Evolutionary conservation across 30 jellyfish, hydroid and myxozoan genomes (phyloP).

Genomic region (Catostylus mosaicus): DNA sequence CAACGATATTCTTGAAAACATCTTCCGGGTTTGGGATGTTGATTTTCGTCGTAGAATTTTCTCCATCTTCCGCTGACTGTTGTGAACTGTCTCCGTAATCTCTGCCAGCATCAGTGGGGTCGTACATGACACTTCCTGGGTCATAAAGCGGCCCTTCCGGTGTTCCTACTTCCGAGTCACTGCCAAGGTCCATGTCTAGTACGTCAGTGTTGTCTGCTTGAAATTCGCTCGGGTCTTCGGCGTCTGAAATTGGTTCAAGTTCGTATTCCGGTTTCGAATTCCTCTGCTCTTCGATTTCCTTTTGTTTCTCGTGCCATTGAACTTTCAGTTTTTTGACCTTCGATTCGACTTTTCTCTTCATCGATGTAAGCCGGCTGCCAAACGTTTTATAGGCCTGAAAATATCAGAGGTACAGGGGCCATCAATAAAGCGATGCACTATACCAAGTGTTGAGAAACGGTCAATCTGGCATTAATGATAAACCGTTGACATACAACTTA

Average conservation of each 20-base stretch:
- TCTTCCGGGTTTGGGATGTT: conserved; percentile 63
- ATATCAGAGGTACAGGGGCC: too few relatives aligned
- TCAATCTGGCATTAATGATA: too few relatives aligned
- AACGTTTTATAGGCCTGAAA: conserved; percentile 91
- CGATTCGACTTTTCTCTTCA: conserved; percentile 86
- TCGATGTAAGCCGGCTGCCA: conserved; percentile 85
- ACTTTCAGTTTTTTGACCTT: conserved; percentile 61
- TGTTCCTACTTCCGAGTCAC: conserved; percentile 70
- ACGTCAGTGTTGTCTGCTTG: conserved; percentile 63
- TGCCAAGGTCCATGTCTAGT: conserved; percentile 76
- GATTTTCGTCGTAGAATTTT: conserved; percentile 7
- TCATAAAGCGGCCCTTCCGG: conserved; percentile 77
- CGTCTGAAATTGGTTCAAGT: conserved; percentile 51
- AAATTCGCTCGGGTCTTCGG: conserved; percentile 60
- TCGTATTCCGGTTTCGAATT: conserved; percentile 51
- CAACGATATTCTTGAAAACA: conserved; percentile 45
- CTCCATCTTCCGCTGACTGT: conserved; percentile 30
- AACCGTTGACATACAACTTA: too few relatives aligned
- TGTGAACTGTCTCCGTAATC: conserved; percentile 26
- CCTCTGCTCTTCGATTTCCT: conserved; percentile 53
- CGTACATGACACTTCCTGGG: conserved; percentile 65
- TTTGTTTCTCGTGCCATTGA: conserved; percentile 54
- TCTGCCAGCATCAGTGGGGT: conserved; percentile 48
- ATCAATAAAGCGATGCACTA: too few relatives aligned
- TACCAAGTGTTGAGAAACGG: too few relatives aligned